Base-by-base conservation (phyloP, 2,888 invertebrate species). In the Hylaea fasciaria region DNA sequence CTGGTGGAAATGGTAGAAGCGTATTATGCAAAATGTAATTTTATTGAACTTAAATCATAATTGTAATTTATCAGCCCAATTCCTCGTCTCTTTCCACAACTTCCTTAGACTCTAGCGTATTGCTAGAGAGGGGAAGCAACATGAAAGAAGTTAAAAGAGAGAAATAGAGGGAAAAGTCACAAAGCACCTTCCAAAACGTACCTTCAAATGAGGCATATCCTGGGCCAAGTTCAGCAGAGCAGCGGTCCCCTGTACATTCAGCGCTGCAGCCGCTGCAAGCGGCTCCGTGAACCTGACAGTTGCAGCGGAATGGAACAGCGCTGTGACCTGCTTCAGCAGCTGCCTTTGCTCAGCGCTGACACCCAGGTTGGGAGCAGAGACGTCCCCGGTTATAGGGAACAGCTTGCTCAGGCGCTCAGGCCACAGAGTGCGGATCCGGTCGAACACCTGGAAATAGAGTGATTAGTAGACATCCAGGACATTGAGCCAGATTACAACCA, bases 241-340 rank as follows among this genome's bases (percentile, higher is more conserved):
- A 68, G 96, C 95, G 0, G 98, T 98, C 29, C 98, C 98, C 48
- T 96, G 93, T 0, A 98, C 96, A 84, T 99, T 99, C 77, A 98
- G 94, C 57, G 95, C 95, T 0, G 98, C 95, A 0, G 99, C 97
- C 1, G 96, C 94, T 83, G 96, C 96, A 28, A 99, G 93, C 0
- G 96, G 95, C 80, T 99, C 99, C 73, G 98, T 97, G 83, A 99
- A 99, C 73, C 96, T 95, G 14, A 99, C 97, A 0, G 99, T 99
- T 0, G 99, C 99, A 0, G 99, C 99, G 17, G 98, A 97, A 85
- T 99, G 99, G 86, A 99, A 98, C 54, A 99, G 96, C 12, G 97
- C 94, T 39, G 97, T 95, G 12, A 98, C 96, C 47, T 95, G 94
- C 5, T 94, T 93, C 13, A 97, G 82, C 64, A 94, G 87, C 43